These are phyloP conservation scores for Paraplagusia blochii DNA, from an alignment of 2,113 vertebrate species.

Conservation along the genomic window DNA sequence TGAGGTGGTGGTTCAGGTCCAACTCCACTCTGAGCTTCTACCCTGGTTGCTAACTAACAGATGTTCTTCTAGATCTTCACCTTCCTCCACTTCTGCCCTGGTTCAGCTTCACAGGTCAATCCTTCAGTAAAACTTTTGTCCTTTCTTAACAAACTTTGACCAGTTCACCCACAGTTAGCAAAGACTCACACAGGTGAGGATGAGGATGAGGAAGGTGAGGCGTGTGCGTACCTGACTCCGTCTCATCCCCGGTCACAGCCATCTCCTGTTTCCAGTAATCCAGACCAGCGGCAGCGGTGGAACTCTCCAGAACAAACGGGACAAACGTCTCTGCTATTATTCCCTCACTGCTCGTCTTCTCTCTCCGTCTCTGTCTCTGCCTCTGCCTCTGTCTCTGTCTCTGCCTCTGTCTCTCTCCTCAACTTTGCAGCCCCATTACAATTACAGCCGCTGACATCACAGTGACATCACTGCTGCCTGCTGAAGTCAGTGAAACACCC, in stretches of 20 bases:
- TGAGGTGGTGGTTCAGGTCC: too few species aligned
- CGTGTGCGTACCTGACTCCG: slow-evolving; percentile 81
- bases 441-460: slow-evolving; percentile 90
- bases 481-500: slow-evolving; percentile 81
- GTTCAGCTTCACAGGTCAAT: too few species aligned
- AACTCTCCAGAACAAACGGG: slow-evolving; percentile 7
- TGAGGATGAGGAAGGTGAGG: too few species aligned
- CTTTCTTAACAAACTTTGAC: too few species aligned
- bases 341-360: not conserved
- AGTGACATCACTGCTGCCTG: slow-evolving; percentile 85
- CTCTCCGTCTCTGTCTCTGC: slow-evolving; percentile 19
- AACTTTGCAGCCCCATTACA: slow-evolving; percentile 75
- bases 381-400: slow-evolving; percentile 24
- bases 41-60: too few species aligned
- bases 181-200: not conserved
- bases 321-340: slow-evolving; percentile 14
- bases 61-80: too few species aligned
- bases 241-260: slow-evolving; percentile 93
- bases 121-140: too few species aligned
- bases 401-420: slow-evolving; percentile 30
- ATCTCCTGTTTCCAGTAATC: slow-evolving; percentile 80
- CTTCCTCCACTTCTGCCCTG: too few species aligned
- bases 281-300: slow-evolving; percentile 52
- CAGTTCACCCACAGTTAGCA: too few species aligned
- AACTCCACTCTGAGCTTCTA: too few species aligned